Evolutionary conservation across 1,140 invertebrate genomes (phyloP), one percentile per base, ranked within the genome.

Genomic region (Drosophila bocki): DNA sequence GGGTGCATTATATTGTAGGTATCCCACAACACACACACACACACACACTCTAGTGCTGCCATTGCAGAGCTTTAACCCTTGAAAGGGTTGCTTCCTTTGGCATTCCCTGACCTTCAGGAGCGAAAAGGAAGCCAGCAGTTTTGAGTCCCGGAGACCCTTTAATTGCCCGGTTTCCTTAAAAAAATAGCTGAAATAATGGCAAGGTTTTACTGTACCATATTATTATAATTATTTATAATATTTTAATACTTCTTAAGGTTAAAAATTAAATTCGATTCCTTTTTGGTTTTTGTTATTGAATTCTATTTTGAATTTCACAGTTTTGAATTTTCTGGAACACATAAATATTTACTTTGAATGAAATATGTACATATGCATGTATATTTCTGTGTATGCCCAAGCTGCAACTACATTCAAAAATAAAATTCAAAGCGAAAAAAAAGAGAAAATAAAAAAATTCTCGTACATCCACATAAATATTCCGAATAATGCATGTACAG

Each of bases 341-440:
- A 57, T 67, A 76, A 80, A 76, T 62, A 75, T 75, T 78, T 78
- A 71, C 68, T 75, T 82, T 71, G 62, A 78, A 85, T 70, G 56
- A 85, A 85, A 78, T 78, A 70, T 56, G 51, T 54, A 44, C 17
- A 11, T 45, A 12, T 12, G 11, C 12, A 19, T 13, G 48, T 33
- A 53, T 22, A 12, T 45, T 7, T 22, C 11, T 19, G 13, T 13
- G 48, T 33, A 53, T 22, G 51, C 61, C 74, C 84, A 85, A 78
- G 74, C 63, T 84, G 68, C 63, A 80, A 65, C 61, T 77, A 63
- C 54, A 67, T 60, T 53, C 22, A 37, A 42, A 77, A 84, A 58
- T 75, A 19, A 59, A 74, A 61, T 48, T 59, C 51, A 50, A 70
- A 77, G 44, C 62, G 17, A 67, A 74, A 80, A n/a, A 75, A 39